phyloP scores from a whole-genome alignment of 2,888 invertebrate species.

The Nasonovia ribisnigri region DNA sequence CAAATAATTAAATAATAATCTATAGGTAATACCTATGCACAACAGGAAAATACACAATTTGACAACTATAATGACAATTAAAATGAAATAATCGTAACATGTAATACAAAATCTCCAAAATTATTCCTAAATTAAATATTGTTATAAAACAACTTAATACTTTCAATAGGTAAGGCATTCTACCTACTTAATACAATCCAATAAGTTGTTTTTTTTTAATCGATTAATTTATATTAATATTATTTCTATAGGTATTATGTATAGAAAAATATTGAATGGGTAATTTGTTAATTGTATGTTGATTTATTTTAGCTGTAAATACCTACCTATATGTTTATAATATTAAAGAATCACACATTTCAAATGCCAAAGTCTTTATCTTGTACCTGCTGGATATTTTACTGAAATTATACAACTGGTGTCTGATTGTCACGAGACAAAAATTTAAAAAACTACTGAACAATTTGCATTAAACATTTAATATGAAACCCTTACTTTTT shows the following conservation, averaged over 20 bases:
- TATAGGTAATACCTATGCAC: background rate
- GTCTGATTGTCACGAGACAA: background rate
- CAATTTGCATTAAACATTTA: background rate
- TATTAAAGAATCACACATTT: background rate
- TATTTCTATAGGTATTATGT: background rate
- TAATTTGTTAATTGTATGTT: background rate
- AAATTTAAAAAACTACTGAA: background rate
- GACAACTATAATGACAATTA: background rate
- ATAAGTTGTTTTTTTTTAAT: background rate
- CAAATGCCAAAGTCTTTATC: background rate
- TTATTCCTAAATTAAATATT: background rate
- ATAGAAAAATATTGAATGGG: background rate
- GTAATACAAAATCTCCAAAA: background rate
- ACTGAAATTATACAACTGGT: conserved; percentile 7
- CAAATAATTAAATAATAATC: background rate
- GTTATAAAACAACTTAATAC: background rate
- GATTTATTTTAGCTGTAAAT: background rate
- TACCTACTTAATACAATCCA: background rate
- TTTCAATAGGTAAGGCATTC: background rate
- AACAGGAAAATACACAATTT: background rate
- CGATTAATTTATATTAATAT: background rate
- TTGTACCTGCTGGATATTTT: background rate
- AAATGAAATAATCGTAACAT: background rate
- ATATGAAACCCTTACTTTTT: conserved; percentile 14
- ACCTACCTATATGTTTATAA: background rate